Percentiles rank a stretch among this genome's conserved stretches.
phyloP scores from a whole-genome alignment of 2,888 invertebrate species.

The Lasioglossum oenotherae region DNA sequence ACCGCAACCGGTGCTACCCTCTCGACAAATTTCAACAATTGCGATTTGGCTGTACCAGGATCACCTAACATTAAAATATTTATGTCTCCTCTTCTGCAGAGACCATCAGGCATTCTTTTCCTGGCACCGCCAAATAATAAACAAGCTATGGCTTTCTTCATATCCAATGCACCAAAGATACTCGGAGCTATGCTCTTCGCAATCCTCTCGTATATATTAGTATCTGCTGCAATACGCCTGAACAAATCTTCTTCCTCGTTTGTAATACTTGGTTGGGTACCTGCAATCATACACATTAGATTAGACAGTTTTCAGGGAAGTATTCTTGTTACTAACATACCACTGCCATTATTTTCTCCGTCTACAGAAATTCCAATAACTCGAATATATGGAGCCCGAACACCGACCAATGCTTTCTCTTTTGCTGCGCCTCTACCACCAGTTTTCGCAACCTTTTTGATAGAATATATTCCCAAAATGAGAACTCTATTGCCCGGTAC shows the following conservation, averaged over 20 bases:
- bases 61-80: conserved; percentile 98
- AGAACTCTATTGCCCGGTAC: conserved; percentile 98
- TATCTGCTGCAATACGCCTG: conserved; percentile 92
- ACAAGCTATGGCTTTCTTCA: conserved; percentile 98
- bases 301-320: neutral
- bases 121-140: conserved; percentile 96
- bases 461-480: conserved; percentile 97
- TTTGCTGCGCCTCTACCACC: conserved; percentile 88
- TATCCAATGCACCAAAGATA: conserved; percentile 96
- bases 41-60: conserved; percentile 99
- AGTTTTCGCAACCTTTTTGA: conserved; percentile 92
- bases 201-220: conserved; percentile 95
- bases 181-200: conserved; percentile 97
- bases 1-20: conserved; percentile 96
- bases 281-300: conserved; percentile 56
- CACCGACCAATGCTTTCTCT: conserved; percentile 94
- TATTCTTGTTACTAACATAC: conserved; percentile 40
- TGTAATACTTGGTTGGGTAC: conserved; percentile 84
- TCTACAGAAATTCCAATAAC: conserved; percentile 97
- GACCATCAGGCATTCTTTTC: conserved; percentile 96
- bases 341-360: conserved; percentile 89
- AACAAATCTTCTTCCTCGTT: conserved; percentile 93
- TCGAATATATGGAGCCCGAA: conserved; percentile 96
- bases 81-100: conserved; percentile 98
- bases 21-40: conserved; percentile 98